Percentiles rank a stretch among this genome's conserved stretches.
These are phyloP conservation scores for Nannoperca obscura DNA, from an alignment of 2,797 vertebrate species.

Conservation along the genomic window DNA sequence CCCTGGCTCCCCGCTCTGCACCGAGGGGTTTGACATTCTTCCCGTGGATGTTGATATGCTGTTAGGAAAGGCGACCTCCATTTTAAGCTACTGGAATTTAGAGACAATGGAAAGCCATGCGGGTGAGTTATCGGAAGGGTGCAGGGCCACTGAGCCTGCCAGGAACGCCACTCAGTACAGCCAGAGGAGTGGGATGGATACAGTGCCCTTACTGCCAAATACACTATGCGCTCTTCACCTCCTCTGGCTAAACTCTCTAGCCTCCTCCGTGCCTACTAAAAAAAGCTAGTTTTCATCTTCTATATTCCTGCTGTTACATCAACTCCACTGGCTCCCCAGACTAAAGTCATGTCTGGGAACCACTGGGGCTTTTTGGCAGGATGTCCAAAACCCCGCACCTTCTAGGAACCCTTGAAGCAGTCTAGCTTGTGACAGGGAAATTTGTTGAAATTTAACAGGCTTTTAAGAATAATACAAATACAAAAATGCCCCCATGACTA, in stretches of 20 bases:
- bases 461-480: conserved; percentile 2
- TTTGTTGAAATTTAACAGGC: conserved; percentile 6
- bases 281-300: conserved; percentile 40
- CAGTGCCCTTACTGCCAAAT: conserved; percentile 49
- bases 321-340: conserved; percentile 16
- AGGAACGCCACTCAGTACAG: conserved; percentile 55
- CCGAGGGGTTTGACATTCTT: conserved; percentile 39
- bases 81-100: conserved; percentile 67
- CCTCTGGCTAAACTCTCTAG: conserved; percentile 37
- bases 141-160: conserved; percentile 54
- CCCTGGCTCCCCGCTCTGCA: conserved; percentile 17
- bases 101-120: conserved; percentile 62
- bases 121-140: conserved; percentile 64
- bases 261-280: conserved; percentile 49
- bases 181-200: conserved; percentile 57
- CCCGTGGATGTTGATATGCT: conserved; percentile 40
- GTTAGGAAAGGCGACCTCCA: conserved; percentile 47
- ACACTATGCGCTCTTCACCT: conserved; percentile 42
- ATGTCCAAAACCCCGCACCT: conserved; percentile 9
- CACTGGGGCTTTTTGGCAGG: not conserved
- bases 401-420: conserved; percentile 1
- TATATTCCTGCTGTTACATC: conserved; percentile 36
- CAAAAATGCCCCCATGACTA: not conserved
- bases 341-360: conserved; percentile 14
- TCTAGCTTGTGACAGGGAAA: not conserved